Evolutionary conservation across 2,888 invertebrate species (phyloP).

Genomic region (Tenthredo livida): DNA sequence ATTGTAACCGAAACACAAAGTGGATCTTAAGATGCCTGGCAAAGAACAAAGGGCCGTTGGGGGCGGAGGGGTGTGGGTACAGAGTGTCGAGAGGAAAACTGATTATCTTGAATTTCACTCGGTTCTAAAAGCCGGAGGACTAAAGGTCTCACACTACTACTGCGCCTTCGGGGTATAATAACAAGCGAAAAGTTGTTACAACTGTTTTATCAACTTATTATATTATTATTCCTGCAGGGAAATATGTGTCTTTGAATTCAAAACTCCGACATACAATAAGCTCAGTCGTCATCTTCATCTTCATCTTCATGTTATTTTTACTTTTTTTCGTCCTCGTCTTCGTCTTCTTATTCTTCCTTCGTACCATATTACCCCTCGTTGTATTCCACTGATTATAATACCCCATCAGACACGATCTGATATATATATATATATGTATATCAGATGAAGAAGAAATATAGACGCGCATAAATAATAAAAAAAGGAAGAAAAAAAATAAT

Average conservation of each 20-base stretch:
- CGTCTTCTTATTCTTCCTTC: too few relatives aligned
- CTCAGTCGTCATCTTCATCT: too few relatives aligned
- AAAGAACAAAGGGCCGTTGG: background rate
- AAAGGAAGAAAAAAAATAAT: background rate
- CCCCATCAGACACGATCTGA: background rate
- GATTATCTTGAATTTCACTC: slow-evolving; percentile 29
- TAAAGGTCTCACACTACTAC: slow-evolving; percentile 23
- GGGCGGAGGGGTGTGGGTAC: background rate
- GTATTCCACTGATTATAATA: background rate
- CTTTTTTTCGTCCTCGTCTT: too few relatives aligned
- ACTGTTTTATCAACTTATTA: slow-evolving; percentile 8
- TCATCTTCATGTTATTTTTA: too few relatives aligned
- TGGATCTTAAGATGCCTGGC: slow-evolving; percentile 22
- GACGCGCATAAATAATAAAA: background rate
- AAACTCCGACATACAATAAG: background rate
- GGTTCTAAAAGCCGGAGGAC: slow-evolving; percentile 31
- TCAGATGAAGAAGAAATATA: background rate
- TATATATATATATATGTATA: background rate
- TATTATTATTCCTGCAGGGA: background rate
- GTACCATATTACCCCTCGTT: too few relatives aligned
- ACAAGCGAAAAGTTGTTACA: background rate
- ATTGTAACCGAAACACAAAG: slow-evolving; percentile 35
- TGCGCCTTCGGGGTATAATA: background rate
- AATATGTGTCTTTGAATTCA: background rate
- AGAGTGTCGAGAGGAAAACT: slow-evolving; percentile 20